Evolutionary conservation across 2,113 vertebrate species (phyloP), one percentile per base, ranked within the genome.

Genomic region (Albula glossodonta): DNA sequence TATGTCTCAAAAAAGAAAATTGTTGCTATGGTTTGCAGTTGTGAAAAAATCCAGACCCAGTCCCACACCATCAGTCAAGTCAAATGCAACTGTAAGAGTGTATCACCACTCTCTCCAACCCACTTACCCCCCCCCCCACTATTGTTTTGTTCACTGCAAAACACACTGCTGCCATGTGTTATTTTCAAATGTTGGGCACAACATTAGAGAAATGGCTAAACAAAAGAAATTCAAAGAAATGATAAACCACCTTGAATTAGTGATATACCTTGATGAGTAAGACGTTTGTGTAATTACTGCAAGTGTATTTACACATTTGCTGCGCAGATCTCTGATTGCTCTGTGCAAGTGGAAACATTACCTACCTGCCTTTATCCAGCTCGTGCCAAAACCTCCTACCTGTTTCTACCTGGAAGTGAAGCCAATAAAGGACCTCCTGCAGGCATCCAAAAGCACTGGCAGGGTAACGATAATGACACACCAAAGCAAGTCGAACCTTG

Each of bases 401-500:
- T 74, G 70, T 74, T n/a, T 74, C n/a, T 74, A 74, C 70, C 70
- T 74, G 70, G 19, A 10, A 31, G 22, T n/a, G 9, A 8, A 74
- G 22, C n/a, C 70, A 74, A 22, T 31, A 31, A 56, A 31, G 22
- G 22, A 74, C n/a, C 70, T 74, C 70, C 70, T 74, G 22, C 70
- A 74, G 70, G 8, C 8, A 79, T 48, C 17, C 15, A 15, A 79
- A 10, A 50, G 78, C 41, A 25, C 13, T 48, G 3, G 41, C 49
- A 79, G 49, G 3, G 70, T 5, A 10, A 2, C 10, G 8, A 31
- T n/a, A 31, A 74, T 25, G 70, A n/a, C 19, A 74, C n/a, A 74
- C 70, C 70, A 74, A n/a, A 74, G n/a, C 70, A 74, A 74, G 70
- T 74, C 22, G n/a, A 74, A 74, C 70, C 70, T 74, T 74, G 70